Evolutionary conservation across 2,113 vertebrate species (phyloP).

Genomic region (Dromiciops gliroides): DNA sequence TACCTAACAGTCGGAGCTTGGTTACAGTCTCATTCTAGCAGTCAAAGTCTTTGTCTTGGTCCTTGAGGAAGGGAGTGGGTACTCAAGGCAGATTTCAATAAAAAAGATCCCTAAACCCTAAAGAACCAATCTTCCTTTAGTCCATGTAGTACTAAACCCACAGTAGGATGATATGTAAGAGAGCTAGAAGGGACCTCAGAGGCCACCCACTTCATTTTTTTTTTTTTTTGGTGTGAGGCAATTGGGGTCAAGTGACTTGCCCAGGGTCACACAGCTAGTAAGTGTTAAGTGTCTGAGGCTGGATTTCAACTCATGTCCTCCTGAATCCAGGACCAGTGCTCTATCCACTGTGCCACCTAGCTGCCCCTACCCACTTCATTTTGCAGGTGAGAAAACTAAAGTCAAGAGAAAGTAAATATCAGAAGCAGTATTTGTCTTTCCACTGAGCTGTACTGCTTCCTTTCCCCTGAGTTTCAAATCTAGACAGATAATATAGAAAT

Average conservation of each 20-base stretch:
- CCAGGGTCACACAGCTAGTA: no score
- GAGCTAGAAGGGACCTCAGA: not conserved
- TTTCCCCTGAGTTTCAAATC: not conserved
- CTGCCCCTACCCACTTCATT: no score
- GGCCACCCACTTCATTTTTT: not conserved
- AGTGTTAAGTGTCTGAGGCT: no score
- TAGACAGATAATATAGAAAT: not conserved
- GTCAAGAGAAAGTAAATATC: not conserved
- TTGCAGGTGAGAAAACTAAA: not conserved
- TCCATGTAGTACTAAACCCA: not conserved
- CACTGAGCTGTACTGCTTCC: not conserved
- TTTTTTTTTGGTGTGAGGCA: no score
- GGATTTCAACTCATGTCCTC: no score
- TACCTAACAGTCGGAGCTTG: not conserved
- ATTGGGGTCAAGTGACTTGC: no score
- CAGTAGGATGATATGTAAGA: not conserved
- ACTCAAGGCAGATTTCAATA: not conserved
- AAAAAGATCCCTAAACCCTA: not conserved
- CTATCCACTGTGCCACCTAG: no score
- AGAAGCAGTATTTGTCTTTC: not conserved
- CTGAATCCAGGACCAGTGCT: no score
- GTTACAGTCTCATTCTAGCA: not conserved
- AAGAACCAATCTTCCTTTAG: not conserved
- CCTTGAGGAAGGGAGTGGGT: not conserved
- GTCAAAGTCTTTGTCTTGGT: not conserved